These are phyloP conservation scores for Silurus meridionalis DNA, from an alignment of 2,113 vertebrate species.

Conservation along the genomic window DNA sequence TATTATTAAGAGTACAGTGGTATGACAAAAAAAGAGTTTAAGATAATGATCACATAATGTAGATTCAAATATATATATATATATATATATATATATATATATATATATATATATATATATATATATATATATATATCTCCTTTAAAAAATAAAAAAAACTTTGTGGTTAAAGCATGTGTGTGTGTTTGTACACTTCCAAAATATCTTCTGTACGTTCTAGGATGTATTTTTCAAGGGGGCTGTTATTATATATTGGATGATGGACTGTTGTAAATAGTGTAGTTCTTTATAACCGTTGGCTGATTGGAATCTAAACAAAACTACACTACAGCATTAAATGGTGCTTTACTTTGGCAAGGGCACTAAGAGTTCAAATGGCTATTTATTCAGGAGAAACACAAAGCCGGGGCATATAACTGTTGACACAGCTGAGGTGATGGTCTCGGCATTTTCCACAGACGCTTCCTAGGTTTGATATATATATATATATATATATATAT, in stretches of 20 bases:
- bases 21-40: neutral
- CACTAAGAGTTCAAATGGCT: neutral
- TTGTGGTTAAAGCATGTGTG: neutral
- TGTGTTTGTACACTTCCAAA: neutral
- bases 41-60: neutral
- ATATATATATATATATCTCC: no score
- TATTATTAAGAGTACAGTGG: no score
- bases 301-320: neutral
- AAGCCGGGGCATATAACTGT: slow-evolving; percentile 14
- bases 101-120: no score
- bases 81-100: no score
- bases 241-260: neutral
- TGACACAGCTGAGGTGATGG: slow-evolving; percentile 52
- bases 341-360: neutral
- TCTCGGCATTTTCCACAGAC: slow-evolving; percentile 38
- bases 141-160: neutral
- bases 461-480: neutral
- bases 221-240: neutral
- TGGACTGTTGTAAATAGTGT: neutral
- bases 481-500: neutral
- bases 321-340: neutral
- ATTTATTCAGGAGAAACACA: slow-evolving; percentile 39
- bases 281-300: neutral
- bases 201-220: neutral
- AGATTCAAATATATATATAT: no score